These are phyloP conservation scores for Ceyx cyanopectus DNA, from an alignment of 2,113 vertebrate species.

Conservation along the genomic window DNA sequence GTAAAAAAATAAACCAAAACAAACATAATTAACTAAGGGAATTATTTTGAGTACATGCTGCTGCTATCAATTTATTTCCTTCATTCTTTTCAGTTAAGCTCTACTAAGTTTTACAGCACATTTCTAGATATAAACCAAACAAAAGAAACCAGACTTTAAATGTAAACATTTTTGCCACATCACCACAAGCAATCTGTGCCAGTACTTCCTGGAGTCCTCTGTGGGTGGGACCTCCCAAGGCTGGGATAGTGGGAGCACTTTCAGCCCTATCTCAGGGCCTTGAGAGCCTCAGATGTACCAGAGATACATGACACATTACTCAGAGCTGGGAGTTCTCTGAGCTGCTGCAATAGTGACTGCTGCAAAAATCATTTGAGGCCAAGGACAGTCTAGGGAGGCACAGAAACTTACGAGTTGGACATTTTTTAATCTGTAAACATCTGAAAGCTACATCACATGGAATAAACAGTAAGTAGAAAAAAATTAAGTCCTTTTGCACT, in stretches of 20 bases:
- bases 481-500: background rate
- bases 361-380: background rate
- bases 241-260: background rate
- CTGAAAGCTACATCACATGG: background rate
- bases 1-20: background rate
- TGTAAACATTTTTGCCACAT: slow-evolving; percentile 18
- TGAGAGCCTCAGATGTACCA: background rate
- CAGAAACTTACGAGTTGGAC: background rate
- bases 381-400: background rate
- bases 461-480: background rate
- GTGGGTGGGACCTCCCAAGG: background rate
- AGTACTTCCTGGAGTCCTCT: slow-evolving; percentile 49
- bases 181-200: background rate
- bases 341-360: background rate
- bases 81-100: background rate
- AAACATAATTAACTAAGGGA: background rate
- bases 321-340: background rate
- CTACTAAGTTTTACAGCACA: background rate
- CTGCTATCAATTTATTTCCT: background rate
- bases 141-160: background rate
- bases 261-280: background rate
- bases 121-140: background rate
- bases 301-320: background rate
- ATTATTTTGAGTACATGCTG: background rate
- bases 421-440: background rate